A percentile compares a stretch with the other conserved stretches of the same genome.
Conservation (phyloP, 2,888 invertebrate species). For the Dasypogon diadema region DNA sequence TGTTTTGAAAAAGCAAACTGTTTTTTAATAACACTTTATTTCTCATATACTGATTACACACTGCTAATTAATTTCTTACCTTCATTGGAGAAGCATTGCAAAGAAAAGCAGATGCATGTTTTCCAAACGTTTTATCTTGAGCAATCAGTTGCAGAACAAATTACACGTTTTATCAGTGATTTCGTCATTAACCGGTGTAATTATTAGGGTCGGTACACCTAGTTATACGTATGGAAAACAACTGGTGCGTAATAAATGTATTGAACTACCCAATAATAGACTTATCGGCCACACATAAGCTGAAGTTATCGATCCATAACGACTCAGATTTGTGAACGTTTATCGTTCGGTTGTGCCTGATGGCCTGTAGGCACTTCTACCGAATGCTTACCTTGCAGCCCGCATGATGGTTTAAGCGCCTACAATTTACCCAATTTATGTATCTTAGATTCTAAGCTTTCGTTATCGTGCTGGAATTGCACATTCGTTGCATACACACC, state of each 20-base stretch:
- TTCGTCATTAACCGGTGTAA: slow-evolving; percentile 10
- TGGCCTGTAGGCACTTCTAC: not conserved
- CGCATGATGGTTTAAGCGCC: not conserved
- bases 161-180: slow-evolving; percentile 7
- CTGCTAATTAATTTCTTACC: too few species aligned
- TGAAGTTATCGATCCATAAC: slow-evolving; percentile 25
- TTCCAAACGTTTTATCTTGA: too few species aligned
- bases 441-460: not conserved
- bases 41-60: too few species aligned
- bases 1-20: too few species aligned
- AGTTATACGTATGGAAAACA: not conserved
- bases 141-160: not conserved
- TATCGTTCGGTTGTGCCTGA: slow-evolving; percentile 7
- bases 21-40: too few species aligned
- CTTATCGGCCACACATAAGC: not conserved
- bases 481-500: slow-evolving; percentile 32
- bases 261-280: not conserved
- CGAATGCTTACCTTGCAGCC: not conserved
- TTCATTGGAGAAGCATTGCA: too few species aligned
- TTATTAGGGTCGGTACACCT: not conserved
- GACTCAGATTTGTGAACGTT: slow-evolving; percentile 13
- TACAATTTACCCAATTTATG: not conserved
- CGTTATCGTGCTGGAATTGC: not conserved
- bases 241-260: not conserved
- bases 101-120: too few species aligned